Base-by-base conservation (phyloP, 2,113 vertebrate genomes). In the Odocoileus virginianus region DNA sequence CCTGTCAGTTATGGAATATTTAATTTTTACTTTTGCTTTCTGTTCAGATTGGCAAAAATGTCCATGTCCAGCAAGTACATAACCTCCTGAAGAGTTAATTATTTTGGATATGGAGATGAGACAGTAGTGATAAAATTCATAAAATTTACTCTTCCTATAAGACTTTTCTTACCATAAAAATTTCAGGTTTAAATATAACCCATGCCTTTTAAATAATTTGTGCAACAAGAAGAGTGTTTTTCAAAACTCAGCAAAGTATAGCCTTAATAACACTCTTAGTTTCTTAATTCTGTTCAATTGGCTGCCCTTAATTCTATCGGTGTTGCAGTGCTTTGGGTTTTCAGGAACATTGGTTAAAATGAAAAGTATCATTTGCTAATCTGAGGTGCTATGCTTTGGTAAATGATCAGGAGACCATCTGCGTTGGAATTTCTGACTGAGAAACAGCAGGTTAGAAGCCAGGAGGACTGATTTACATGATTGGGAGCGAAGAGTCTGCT, bases 391-490 rank as follows among this genome's bases (percentile, higher is more conserved):
- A 4, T 25, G 9, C 57, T 89, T 91, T 96, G 67, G 76, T 87
- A 87, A 96, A 6, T 95, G 82, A 93, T 91, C 55, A 79, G 82
- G 55, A 71, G 57, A 89, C 91, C 82, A 97, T 67, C 95, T 97
- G 91, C 55, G 27, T 11, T 96, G 91, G 60, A 91, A 71, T 81
- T 96, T 95, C 67, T 89, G 78, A 61, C 57, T 76, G 19, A 86
- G 84, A 91, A 92, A 81, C 87, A 97, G 85, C 82, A 97, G 94
- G 81, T 95, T 95, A 87, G 81, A 61, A 96, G 88, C 85, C 96
- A 90, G 58, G 91, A 93, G 30, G 71, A 85, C 91, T 91, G 47
- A 93, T 81, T 88, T 92, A 50, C 45, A 50, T 43, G 82, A 76
- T 1, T 96, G 19, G 61, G 89, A 96, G 88, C 81, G 64, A 92